Evolutionary conservation across 2,797 vertebrate genomes (phyloP), one percentile per base, ranked within the genome.

Genomic region (Odontamblyopus lacepedii): DNA sequence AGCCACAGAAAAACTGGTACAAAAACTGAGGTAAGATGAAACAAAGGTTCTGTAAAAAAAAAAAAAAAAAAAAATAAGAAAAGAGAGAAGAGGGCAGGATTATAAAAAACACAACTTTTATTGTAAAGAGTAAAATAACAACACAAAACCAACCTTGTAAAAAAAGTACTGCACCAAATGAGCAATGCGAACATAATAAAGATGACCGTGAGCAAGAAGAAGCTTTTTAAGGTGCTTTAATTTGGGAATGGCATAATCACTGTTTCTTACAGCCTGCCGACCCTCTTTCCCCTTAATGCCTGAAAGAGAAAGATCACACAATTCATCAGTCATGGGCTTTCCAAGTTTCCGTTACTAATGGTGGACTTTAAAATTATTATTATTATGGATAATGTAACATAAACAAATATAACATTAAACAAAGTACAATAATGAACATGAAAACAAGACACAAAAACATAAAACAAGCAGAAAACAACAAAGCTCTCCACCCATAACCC

Each of bases 121-220:
- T 13, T 71, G 44, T 63, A 62, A 51, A 62, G 5, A 26, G 70
- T 62, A 6, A 26, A 59, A 27, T 8, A 16, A 69, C 2, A 29
- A 9, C 23, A 74, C 19, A 9, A 50, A 65, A 26, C 90, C 79
- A 92, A 98, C 98, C 97, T 99, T 99, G 92, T 99, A 99, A 92
- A 99, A 99, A 95, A 99, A 99, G 94, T 99, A 99, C 79, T 99
- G 98, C 91, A 99, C 98, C 81, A 99, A 95, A 81, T 99, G 96
- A 78, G 98, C 95, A 86, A 99, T 99, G 91, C 98, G 96, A 79
- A 98, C 96, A 13, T 99, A 99, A 90, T 99, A 99, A 51, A 99
- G 96, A 91, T 99, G 98, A 27, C 98, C 98, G 8, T 99, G 98
- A 71, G 89, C 97, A 90, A 99, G 91, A 4, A 99, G 86, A 60